Conservation (phyloP, 2,888 invertebrate species). For the Carterocephalus palaemon region DNA sequence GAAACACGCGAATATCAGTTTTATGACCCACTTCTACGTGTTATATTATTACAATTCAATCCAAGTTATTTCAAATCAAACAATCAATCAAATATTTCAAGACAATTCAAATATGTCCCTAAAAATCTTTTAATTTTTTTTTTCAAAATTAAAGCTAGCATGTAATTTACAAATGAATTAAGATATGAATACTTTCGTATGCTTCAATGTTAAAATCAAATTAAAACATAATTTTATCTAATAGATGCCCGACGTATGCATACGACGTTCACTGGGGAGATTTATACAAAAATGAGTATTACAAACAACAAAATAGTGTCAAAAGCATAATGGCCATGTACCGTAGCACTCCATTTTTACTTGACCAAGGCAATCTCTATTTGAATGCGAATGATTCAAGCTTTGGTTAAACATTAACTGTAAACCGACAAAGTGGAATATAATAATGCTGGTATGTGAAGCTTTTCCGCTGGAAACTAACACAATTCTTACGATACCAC, state of each 20-base stretch:
- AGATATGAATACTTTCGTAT: no score
- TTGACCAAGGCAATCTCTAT: slow-evolving; percentile 22
- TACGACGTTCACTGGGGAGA: no score
- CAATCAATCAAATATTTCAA: slow-evolving; percentile 14
- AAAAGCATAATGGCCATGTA: slow-evolving; percentile 2
- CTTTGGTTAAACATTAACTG: slow-evolving; percentile 35
- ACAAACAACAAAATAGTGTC: not conserved
- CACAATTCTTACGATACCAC: slow-evolving; percentile 31
- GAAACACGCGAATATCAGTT: slow-evolving; percentile 19
- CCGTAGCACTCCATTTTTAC: slow-evolving; percentile 5
- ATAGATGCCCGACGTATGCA: no score
- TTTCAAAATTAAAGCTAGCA: no score
- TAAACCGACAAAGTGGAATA: slow-evolving; percentile 40
- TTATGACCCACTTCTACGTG: slow-evolving; percentile 24
- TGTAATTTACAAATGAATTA: no score
- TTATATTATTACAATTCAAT: slow-evolving; percentile 21
- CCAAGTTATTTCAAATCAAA: slow-evolving; percentile 13
- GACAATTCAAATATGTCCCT: slow-evolving; percentile 8
- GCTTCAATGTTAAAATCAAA: no score
- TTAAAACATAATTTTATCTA: no score
- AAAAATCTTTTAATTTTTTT: no score
- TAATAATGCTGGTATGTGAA: slow-evolving; percentile 45
- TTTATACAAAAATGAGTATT: no score
- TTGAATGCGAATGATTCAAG: slow-evolving; percentile 19
- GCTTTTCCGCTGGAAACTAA: slow-evolving; percentile 49